Base-by-base conservation (phyloP, 2,888 invertebrate species). In the Teleiodes luculella region DNA sequence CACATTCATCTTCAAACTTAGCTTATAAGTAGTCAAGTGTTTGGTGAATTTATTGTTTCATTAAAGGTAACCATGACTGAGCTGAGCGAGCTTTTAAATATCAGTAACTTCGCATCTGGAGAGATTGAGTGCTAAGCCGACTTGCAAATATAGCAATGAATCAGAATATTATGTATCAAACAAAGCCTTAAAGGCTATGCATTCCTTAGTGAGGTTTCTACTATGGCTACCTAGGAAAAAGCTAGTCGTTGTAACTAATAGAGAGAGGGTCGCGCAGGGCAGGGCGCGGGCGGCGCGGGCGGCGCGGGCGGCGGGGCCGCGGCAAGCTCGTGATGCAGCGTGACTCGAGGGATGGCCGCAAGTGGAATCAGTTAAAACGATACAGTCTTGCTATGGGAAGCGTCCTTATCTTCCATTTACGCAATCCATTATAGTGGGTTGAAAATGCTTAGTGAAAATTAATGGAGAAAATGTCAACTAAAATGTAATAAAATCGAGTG, bases 361-460 rank as follows among this genome's bases (percentile, higher is more conserved):
- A 33, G 51, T 47, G 56, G 84, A 75, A 70, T 67, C 67, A 75
- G 69, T 79, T 68, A 71, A 73, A 74, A 76, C 82, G 79, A 80
- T 78, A 72, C 66, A 57, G 60, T 76, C 83, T 84, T 85, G 83
- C 86, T 75, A 79, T 82, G 81, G 87, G 83, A 89, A 86, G 86
- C 87, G 84, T 88, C 85, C 78, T 77, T 82, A 80, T 84, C 87
- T 86, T 86, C 89, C 89, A 85, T 86, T 86, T 77, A 79, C 79
- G 78, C 84, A 83, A 85, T 86, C 82, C 78, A 78, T 80, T 80
- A n/a, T n/a, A 76, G 86, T 86, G 87, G 76, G 73, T 77, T 79
- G 69, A 80, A 79, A 80, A 85, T 81, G 85, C 82, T 86, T 83
- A 83, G 87, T 89, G 84, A 83, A 80, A 78, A 83, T 79, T 77